Base-by-base conservation (phyloP, 1,140 invertebrate genomes). In the Probaryconus sp. region DNA sequence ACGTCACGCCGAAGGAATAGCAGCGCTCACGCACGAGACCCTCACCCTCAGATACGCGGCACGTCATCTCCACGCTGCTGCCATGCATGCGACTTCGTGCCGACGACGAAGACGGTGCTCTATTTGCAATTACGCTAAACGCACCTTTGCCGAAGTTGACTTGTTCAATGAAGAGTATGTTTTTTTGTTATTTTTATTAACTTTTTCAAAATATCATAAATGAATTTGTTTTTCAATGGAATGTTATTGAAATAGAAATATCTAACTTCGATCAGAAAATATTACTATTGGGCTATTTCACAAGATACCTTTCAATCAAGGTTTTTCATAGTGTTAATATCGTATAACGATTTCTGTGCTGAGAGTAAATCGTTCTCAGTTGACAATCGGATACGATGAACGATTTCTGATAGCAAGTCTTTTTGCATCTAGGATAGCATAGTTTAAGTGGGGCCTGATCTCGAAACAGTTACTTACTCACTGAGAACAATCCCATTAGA, bases 51-150 rank as follows among this genome's bases (percentile, higher is more conserved):
- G 83, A 64, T 81, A 87, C 45, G 83, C 85, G 1, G 81, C 84
- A 0, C 73, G 83, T n/a, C 85, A 86, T 51, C 73, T 87, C 3
- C 79, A 81, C 4, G 83, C 85, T 3, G 83, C 83, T 4, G 85
- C 85, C 0, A 21, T 87, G 4, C 85, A 87, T 50, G 86, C 85
- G 5, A 87, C 85, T 0, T 79, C 83, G n/a, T 88, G 85, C 26
- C 79, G 84, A 5, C 80, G 85, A 21, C 80, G 90, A 17, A 85
- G 89, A 60, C 89, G 91, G 53, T 92, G 91, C 68, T 91, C 90
- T 1, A 88, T 92, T 28, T 92, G 91, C 72, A 80, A 89, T 0
- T 91, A 92, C 56, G 89, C 90, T 0, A 89, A 87, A 69, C 85
- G 89, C n/a, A 89, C 90, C 0, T 91, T 91, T 65, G 87, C 89